These are phyloP conservation scores for Macrosiphum euphorbiae DNA, from an alignment of 2,888 invertebrate genomes.

Conservation along the genomic window DNA sequence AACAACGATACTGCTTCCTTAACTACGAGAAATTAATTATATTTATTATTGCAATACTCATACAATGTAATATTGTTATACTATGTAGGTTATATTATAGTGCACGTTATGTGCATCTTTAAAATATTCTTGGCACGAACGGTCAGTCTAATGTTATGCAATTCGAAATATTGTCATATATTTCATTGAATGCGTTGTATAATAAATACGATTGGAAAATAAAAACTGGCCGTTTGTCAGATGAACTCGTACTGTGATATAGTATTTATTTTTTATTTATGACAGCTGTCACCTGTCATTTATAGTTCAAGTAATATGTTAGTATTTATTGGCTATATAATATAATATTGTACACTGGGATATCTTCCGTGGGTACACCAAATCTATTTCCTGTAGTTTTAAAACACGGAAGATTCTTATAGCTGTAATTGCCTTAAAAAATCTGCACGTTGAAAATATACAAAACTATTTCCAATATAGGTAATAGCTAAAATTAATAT, in stretches of 20 bases:
- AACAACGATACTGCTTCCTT: neutral
- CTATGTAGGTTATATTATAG: neutral
- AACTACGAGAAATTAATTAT: neutral
- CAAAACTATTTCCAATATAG: neutral
- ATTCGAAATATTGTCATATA: neutral
- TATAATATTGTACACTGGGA: neutral
- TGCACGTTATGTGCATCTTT: too few relatives aligned
- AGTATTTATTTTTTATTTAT: conserved; percentile 31
- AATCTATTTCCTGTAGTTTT: neutral
- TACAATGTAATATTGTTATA: neutral
- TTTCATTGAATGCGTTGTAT: neutral
- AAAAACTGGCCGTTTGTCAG: conserved; percentile 3
- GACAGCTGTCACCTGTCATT: conserved; percentile 14
- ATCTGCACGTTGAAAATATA: neutral
- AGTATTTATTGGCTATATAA: neutral
- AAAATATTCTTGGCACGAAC: neutral
- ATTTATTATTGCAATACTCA: neutral
- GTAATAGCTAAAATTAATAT: neutral
- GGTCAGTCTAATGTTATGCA: neutral
- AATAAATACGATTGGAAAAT: neutral
- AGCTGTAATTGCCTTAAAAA: neutral
- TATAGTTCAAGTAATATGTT: neutral
- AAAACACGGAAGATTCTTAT: neutral
- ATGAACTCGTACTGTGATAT: neutral
- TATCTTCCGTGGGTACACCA: neutral